A percentile compares a stretch with the other conserved stretches of the same genome.
Conservation (phyloP, 2,113 vertebrate genomes). For the Oncorhynchus kisutch region DNA sequence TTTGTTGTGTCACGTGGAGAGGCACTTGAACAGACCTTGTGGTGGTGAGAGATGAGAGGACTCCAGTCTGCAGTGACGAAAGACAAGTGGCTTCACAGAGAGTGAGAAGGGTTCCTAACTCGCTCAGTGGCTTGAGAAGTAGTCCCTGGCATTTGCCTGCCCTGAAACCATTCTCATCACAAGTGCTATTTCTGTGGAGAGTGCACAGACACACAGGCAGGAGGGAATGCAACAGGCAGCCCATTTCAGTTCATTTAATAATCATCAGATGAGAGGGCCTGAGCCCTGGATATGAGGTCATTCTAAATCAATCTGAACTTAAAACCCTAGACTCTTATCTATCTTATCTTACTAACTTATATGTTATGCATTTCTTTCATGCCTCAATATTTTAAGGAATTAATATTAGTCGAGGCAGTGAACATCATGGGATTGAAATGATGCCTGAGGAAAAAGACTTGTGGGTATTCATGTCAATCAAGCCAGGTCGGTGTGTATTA, state of each 20-base stretch:
- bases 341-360: background rate
- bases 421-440: background rate
- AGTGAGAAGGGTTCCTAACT: conserved; percentile 1
- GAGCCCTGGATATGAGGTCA: background rate
- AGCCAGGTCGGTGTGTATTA: background rate
- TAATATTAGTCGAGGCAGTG: background rate
- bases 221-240: background rate
- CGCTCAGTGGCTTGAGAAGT: background rate
- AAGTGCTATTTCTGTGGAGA: background rate
- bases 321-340: background rate
- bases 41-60: background rate
- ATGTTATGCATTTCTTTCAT: background rate
- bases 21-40: background rate
- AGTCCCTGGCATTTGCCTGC: background rate
- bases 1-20: background rate
- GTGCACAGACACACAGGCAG: background rate
- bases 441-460: background rate
- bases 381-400: background rate
- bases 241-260: background rate
- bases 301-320: background rate
- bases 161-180: background rate
- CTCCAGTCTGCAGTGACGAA: background rate
- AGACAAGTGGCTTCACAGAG: background rate
- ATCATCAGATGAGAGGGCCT: background rate
- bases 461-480: no score